These are phyloP conservation scores for Ferdinandea cuprea DNA, from an alignment of 2,888 invertebrate genomes.

Conservation along the genomic window DNA sequence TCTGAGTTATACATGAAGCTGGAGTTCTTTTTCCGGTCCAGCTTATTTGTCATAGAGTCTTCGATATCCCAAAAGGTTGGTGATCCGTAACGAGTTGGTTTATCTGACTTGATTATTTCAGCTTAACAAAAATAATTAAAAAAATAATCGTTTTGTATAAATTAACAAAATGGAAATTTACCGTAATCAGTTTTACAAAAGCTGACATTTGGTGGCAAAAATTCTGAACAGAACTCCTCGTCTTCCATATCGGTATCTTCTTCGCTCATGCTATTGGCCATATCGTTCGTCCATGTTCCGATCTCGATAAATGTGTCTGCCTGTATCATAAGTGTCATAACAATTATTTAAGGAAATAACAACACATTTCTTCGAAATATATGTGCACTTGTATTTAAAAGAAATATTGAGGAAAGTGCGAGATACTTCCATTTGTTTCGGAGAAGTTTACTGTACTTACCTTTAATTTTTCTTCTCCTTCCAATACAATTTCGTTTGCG, in stretches of 20 bases:
- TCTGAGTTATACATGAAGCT: constrained; percentile 83
- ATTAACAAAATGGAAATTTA: constrained; percentile 75
- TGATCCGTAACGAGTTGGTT: constrained; percentile 81
- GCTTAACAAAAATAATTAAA: not conserved
- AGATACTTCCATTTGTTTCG: too few species aligned
- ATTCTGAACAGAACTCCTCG: constrained; percentile 84
- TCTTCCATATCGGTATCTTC: constrained; percentile 80
- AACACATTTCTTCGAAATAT: too few species aligned
- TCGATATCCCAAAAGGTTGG: constrained; percentile 82
- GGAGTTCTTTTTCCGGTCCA: constrained; percentile 61
- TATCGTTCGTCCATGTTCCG: constrained; percentile 96
- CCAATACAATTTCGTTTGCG: constrained; percentile 81
- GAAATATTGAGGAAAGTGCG: too few species aligned
- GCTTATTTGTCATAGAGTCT: constrained; percentile 69
- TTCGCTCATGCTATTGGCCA: constrained; percentile 86
- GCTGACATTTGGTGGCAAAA: constrained; percentile 87
- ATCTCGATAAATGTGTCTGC: constrained; percentile 89
- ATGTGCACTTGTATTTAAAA: too few species aligned
- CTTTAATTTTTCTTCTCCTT: constrained; percentile 80
- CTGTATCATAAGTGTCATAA: constrained; percentile 68
- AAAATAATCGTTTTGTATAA: not conserved
- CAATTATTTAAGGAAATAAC: too few species aligned
- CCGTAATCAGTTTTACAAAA: constrained; percentile 85
- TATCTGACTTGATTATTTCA: constrained; percentile 79
- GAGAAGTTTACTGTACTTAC: too few species aligned